Conservation (phyloP, 2,797 vertebrate genomes). For the Typhlichthys eigenmanni region DNA sequence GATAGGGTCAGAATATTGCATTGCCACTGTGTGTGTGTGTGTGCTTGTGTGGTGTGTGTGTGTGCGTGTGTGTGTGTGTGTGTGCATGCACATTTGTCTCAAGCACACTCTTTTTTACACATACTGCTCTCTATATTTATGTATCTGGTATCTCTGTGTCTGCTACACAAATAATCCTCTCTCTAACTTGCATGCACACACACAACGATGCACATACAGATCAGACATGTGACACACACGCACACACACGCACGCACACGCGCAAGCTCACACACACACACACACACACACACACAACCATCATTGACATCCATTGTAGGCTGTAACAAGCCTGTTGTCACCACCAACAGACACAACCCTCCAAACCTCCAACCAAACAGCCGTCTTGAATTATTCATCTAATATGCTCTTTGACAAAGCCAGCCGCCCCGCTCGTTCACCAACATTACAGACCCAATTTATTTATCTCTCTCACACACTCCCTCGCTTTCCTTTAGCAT, state of each 20-base stretch:
- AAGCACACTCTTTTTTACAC: too few species aligned
- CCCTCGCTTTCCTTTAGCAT: constrained; percentile 45
- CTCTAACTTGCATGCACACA: neutral
- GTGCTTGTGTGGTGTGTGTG: too few species aligned
- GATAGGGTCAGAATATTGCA: too few species aligned
- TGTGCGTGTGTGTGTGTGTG: too few species aligned
- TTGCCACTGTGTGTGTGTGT: too few species aligned
- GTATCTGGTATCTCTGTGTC: too few species aligned
- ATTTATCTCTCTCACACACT: constrained; percentile 39
- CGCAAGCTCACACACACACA: neutral
- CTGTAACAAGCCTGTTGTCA: constrained; percentile 42
- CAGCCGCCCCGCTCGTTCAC: constrained; percentile 36
- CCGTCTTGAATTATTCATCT: constrained; percentile 69
- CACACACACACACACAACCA: neutral
- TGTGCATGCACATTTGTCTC: too few species aligned
- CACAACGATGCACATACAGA: neutral
- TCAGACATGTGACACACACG: neutral
- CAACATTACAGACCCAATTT: constrained; percentile 41
- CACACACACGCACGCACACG: neutral
- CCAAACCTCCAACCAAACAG: constrained; percentile 41
- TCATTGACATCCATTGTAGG: constrained; percentile 41
- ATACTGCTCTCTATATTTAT: too few species aligned
- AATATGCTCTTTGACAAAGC: constrained; percentile 58
- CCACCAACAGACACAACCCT: constrained; percentile 38
- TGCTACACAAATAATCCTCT: too few species aligned